These are phyloP conservation scores for Globodera ellingtonae DNA, from an alignment of 1,140 invertebrate genomes.

Conservation along the genomic window DNA sequence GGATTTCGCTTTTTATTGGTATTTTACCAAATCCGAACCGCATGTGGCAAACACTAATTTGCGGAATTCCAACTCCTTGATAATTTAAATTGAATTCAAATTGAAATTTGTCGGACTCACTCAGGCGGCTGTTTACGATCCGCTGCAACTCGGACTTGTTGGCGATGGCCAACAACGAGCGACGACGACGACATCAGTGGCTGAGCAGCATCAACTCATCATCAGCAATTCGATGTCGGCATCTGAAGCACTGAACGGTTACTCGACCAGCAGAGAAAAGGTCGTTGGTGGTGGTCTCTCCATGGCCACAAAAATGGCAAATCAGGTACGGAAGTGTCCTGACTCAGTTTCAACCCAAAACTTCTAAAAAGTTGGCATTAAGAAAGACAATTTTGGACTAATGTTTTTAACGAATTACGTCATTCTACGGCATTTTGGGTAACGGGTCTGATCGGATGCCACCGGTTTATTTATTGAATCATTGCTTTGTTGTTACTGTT, in stretches of 20 bases:
- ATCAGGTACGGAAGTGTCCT: conserved; percentile 13
- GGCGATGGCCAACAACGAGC: neutral
- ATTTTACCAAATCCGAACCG: too few relatives aligned
- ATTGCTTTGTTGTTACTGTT: neutral
- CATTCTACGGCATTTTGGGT: too few relatives aligned
- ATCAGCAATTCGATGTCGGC: neutral
- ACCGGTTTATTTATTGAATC: too few relatives aligned
- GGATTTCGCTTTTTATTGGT: too few relatives aligned
- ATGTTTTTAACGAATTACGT: too few relatives aligned
- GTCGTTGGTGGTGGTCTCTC: neutral
- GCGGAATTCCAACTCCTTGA: too few relatives aligned
- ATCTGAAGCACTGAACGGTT: neutral
- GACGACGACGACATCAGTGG: neutral
- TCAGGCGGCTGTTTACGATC: neutral
- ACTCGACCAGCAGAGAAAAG: neutral
- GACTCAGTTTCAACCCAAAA: too few relatives aligned
- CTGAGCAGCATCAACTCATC: neutral
- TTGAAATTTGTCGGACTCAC: too few relatives aligned
- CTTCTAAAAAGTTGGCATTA: neutral
- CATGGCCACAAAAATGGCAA: conserved; percentile 30
- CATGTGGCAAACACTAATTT: too few relatives aligned
- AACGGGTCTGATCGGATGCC: too few relatives aligned
- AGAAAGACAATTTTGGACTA: neutral
- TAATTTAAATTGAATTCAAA: too few relatives aligned
- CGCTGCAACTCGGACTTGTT: neutral